These are phyloP conservation scores for Epizoanthus fatuus DNA, from an alignment of 92 coral and sea anemone species.

Conservation along the genomic window DNA sequence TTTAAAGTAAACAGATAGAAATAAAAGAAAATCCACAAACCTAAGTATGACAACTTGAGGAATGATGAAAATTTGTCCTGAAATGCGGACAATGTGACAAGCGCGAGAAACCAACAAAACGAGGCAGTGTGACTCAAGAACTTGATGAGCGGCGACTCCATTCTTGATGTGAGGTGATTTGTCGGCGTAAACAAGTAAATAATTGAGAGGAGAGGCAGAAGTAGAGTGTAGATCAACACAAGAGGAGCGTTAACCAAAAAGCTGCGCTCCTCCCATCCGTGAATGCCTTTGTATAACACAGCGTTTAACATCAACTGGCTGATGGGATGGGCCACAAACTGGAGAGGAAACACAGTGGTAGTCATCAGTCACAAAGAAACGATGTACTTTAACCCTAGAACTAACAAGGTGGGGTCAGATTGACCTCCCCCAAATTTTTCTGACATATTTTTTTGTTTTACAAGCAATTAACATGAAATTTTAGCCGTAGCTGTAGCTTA, in stretches of 20 bases:
- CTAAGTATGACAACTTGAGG: constrained; percentile 49
- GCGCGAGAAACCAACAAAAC: constrained; percentile 75
- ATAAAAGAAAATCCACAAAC: constrained; percentile 34
- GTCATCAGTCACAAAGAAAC: background rate
- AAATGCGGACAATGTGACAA: constrained; percentile 80
- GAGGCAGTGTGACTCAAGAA: constrained; percentile 82
- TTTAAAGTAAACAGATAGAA: no score
- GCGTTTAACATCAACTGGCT: constrained; percentile 90
- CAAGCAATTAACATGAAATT: no score
- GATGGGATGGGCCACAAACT: constrained; percentile 96
- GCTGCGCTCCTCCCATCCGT: constrained; percentile 65
- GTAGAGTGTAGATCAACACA: constrained; percentile 65
- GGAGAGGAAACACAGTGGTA: background rate
- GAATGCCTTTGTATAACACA: constrained; percentile 80
- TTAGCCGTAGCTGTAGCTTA: no score
- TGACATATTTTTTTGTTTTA: no score
- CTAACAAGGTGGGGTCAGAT: no score
- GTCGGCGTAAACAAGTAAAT: constrained; percentile 71
- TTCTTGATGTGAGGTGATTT: constrained; percentile 55
- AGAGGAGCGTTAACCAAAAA: constrained; percentile 43
- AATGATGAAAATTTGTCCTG: constrained; percentile 74
- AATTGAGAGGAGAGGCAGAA: constrained; percentile 78
- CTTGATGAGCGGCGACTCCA: constrained; percentile 83
- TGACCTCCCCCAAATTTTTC: no score
- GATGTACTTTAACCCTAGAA: no score